Evolutionary conservation across 2,797 vertebrate genomes (phyloP).

Genomic region (Enteromius afrohamiltoni): DNA sequence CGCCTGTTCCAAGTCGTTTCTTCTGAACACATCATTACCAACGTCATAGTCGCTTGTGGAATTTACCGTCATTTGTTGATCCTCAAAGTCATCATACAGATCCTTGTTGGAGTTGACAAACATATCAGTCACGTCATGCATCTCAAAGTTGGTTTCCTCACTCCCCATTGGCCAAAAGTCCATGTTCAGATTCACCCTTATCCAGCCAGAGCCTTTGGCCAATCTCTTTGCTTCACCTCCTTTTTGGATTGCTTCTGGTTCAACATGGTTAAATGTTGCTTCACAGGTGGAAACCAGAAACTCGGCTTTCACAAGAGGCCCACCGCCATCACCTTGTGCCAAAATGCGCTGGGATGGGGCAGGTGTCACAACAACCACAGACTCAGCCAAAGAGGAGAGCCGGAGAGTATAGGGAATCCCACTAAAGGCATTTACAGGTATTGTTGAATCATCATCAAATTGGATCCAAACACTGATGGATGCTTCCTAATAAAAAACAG

Average conservation of each 20-base stretch:
- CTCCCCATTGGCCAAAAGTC: constrained; percentile 62
- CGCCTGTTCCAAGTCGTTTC: constrained; percentile 68
- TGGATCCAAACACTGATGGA: constrained; percentile 77
- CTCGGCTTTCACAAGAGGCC: constrained; percentile 74
- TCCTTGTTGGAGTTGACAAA: constrained; percentile 66
- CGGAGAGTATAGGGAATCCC: constrained; percentile 66
- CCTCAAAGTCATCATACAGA: constrained; percentile 61
- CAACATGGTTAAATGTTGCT: constrained; percentile 63
- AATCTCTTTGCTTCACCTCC: constrained; percentile 58
- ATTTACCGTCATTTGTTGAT: constrained; percentile 25
- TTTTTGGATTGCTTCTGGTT: constrained; percentile 33
- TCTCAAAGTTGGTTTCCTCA: constrained; percentile 64
- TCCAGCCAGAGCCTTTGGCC: constrained; percentile 77
- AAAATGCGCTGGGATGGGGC: constrained; percentile 66
- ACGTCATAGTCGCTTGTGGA: constrained; percentile 54
- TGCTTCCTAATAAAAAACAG: constrained; percentile 69
- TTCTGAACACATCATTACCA: constrained; percentile 56
- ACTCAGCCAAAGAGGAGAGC: constrained; percentile 75
- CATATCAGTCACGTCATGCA: constrained; percentile 68
- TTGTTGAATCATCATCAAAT: constrained; percentile 74
- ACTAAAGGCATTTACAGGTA: constrained; percentile 70
- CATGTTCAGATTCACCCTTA: constrained; percentile 75
- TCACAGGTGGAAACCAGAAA: constrained; percentile 71
- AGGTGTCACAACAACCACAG: constrained; percentile 70
- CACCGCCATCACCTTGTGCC: constrained; percentile 76